phyloP scores from a whole-genome alignment of 2,113 vertebrate genomes.

The Beaufortia kweichowensis region DNA sequence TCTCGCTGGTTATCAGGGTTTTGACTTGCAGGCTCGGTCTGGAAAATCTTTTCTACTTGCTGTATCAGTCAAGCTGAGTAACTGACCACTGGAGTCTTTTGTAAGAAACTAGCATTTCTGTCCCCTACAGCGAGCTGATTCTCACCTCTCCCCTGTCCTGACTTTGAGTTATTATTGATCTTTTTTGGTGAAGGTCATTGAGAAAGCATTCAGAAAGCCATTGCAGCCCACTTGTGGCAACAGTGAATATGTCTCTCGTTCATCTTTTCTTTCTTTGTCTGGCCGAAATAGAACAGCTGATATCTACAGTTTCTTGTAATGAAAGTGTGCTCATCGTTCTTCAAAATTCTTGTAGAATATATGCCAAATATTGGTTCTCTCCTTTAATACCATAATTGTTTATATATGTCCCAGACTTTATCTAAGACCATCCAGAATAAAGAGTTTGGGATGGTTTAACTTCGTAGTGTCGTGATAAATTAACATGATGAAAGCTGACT shows the following conservation, averaged over 20 bases:
- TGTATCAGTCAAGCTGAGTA: not conserved
- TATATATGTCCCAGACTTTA: no score
- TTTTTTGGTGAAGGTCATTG: not conserved
- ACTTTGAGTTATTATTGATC: not conserved
- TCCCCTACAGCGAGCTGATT: not conserved
- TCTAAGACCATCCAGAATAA: no score
- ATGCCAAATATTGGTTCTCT: no score
- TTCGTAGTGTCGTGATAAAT: no score
- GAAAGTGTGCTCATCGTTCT: no score
- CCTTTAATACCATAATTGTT: no score
- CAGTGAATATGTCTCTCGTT: not conserved
- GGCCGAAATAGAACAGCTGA: no score
- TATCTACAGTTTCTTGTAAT: no score
- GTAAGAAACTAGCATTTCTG: not conserved
- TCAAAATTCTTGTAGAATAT: no score
- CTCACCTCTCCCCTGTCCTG: not conserved
- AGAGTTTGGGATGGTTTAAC: no score
- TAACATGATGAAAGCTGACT: no score
- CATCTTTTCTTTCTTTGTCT: not conserved
- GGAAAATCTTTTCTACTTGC: not conserved
- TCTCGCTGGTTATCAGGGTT: not conserved
- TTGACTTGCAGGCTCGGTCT: not conserved
- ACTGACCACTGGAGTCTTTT: not conserved
- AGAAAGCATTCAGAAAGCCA: not conserved
- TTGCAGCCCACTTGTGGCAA: not conserved